Conservation (phyloP, 2,888 invertebrate species). For the Chymomyza amoena region DNA sequence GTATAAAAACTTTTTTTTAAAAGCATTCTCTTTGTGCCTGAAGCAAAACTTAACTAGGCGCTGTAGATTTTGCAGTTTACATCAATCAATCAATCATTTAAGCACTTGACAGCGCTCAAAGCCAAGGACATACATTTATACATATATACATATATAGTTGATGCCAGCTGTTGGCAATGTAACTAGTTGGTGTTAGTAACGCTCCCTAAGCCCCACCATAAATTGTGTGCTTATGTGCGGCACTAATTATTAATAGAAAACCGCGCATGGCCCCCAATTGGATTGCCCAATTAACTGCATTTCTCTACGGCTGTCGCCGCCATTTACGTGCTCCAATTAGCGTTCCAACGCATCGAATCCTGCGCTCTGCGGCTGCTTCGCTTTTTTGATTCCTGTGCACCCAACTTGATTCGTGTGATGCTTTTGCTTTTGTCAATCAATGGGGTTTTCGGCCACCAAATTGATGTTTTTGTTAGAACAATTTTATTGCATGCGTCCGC, state of each 20-base stretch:
- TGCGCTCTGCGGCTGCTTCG: background rate
- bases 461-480: conserved; percentile 1
- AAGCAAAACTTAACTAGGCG: background rate
- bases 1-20: background rate
- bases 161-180: background rate
- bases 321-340: conserved; percentile 62
- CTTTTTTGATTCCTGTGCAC: background rate
- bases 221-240: background rate
- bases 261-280: conserved; percentile 27
- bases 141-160: background rate
- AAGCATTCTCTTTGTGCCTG: background rate
- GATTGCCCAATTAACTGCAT: conserved; percentile 62
- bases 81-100: background rate
- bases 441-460: conserved; percentile 24
- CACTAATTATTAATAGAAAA: conserved; percentile 63
- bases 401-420: too few species aligned
- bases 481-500: background rate
- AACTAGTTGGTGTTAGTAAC: background rate
- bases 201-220: background rate
- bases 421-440: conserved; percentile 53
- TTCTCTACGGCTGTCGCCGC: conserved; percentile 42
- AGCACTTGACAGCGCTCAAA: background rate
- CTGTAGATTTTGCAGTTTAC: background rate
- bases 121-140: background rate
- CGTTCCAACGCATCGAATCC: conserved; percentile 27